These are phyloP conservation scores for Rutilus rutilus DNA, from an alignment of 2,113 vertebrate genomes.

Conservation along the genomic window DNA sequence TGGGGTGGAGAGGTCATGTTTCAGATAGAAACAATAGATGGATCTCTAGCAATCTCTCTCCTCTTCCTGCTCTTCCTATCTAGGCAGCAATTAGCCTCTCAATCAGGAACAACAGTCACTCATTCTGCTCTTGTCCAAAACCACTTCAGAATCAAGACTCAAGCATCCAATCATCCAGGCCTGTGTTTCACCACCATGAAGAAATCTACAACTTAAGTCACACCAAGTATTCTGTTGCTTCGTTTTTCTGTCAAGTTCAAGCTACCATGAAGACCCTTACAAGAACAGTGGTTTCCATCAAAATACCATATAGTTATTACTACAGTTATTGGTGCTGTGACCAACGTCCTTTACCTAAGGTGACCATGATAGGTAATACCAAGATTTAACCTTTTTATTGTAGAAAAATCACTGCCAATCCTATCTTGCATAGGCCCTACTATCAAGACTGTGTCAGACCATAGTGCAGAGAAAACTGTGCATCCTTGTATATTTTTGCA, in stretches of 20 bases:
- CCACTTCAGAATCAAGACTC: not conserved
- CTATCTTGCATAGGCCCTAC: no score
- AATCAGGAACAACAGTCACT: slow-evolving; percentile 22
- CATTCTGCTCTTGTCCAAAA: not conserved
- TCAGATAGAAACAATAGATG: slow-evolving; percentile 34
- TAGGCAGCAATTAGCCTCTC: slow-evolving; percentile 23
- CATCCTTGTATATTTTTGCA: no score
- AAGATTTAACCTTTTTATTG: no score
- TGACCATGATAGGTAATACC: no score
- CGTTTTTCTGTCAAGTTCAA: not conserved
- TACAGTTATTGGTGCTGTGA: no score
- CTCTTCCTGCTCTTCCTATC: slow-evolving; percentile 7
- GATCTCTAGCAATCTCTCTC: slow-evolving; percentile 33
- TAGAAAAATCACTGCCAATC: no score
- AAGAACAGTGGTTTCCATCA: not conserved
- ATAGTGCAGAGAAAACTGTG: no score
- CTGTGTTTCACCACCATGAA: slow-evolving; percentile 3
- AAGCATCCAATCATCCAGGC: not conserved
- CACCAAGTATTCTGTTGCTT: not conserved
- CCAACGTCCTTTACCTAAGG: no score
- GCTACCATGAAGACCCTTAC: not conserved
- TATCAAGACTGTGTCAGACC: no score
- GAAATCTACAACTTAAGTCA: no score
- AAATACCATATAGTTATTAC: not conserved
- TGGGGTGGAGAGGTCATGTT: slow-evolving; percentile 46